Evolutionary conservation across 1,140 invertebrate genomes (phyloP), one percentile per base, ranked within the genome.

Genomic region (Leptonema lineaticorne): DNA sequence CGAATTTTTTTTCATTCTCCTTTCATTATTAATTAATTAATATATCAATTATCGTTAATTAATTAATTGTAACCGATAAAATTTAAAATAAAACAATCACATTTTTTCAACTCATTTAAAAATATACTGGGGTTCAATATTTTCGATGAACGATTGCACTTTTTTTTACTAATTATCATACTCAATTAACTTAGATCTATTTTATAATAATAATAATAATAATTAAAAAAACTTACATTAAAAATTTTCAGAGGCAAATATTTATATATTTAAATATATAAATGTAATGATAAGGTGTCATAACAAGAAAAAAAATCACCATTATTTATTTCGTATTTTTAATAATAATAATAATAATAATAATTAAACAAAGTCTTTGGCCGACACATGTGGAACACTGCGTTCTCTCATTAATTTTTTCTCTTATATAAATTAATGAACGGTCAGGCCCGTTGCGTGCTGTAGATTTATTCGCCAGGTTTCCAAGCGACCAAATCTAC

Each of bases 91-190:
- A 69, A 72, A 72, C 69, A 68, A 72, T 72, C 71, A 72, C 71
- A 67, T 56, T 68, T 50, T 58, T 69, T 50, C 24, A 68, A 68
- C 67, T 68, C 29, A 68, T 68, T n/a, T 60, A 29, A 48, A 71
- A 62, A 33, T 68, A 46, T 67, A 67, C 53, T 48, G 68, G 71
- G 71, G 68, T 69, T 72, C 67, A 67, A 70, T 73, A 68, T 73
- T 30, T 73, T 73, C 71, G 71, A 73, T 73, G 71, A 69, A 70
- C 58, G 71, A 73, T 73, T 73, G 71, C 71, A 73, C 71, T 69
- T 73, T 45, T n/a, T n/a, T 68, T 63, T 69, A 50, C 71, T 69
- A 69, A 72, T 58, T 24, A 22, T 29, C 69, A 72, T 59, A 50
- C n/a, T n/a, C n/a, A n/a, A n/a, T n/a, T n/a, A n/a, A n/a, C n/a